Evolutionary conservation across 2,888 invertebrate species (phyloP).

Genomic region (Euproctis similis): DNA sequence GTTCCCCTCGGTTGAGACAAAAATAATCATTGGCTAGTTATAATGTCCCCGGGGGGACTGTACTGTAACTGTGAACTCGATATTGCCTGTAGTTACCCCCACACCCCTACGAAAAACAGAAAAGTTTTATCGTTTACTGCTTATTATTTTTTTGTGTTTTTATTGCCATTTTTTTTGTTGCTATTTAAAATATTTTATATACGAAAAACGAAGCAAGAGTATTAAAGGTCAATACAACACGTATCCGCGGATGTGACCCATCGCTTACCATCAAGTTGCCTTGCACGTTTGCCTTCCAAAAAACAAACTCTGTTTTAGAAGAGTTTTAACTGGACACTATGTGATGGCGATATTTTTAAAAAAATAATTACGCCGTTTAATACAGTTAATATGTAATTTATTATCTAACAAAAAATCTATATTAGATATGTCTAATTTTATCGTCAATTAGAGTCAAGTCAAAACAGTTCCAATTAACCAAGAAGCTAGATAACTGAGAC

Average conservation of each 20-base stretch:
- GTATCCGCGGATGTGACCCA: no score
- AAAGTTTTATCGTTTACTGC: slow-evolving; percentile 49
- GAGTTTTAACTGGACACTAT: no score
- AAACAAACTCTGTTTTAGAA: no score
- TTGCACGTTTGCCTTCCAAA: no score
- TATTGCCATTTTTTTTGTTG: slow-evolving; percentile 7
- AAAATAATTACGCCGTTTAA: neutral
- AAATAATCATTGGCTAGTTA: slow-evolving; percentile 73
- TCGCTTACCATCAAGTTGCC: no score
- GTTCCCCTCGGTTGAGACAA: slow-evolving; percentile 34
- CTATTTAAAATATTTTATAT: neutral
- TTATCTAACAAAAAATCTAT: no score
- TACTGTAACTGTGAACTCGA: slow-evolving; percentile 59
- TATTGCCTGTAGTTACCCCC: slow-evolving; percentile 40
- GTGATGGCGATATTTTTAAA: no score
- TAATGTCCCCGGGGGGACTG: slow-evolving; percentile 58
- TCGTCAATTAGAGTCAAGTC: slow-evolving; percentile 15
- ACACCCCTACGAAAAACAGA: no score
- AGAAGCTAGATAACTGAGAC: slow-evolving; percentile 24
- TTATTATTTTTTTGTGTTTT: slow-evolving; percentile 38
- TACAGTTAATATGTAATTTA: no score
- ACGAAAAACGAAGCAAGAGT: neutral
- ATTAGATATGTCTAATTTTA: slow-evolving; percentile 10
- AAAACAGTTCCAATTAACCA: slow-evolving; percentile 26
- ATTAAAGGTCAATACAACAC: no score